A percentile compares a stretch with the other conserved stretches of the same genome.
Evolutionary conservation across 2,113 vertebrate species (phyloP).

Genomic region (Uria aalge): DNA sequence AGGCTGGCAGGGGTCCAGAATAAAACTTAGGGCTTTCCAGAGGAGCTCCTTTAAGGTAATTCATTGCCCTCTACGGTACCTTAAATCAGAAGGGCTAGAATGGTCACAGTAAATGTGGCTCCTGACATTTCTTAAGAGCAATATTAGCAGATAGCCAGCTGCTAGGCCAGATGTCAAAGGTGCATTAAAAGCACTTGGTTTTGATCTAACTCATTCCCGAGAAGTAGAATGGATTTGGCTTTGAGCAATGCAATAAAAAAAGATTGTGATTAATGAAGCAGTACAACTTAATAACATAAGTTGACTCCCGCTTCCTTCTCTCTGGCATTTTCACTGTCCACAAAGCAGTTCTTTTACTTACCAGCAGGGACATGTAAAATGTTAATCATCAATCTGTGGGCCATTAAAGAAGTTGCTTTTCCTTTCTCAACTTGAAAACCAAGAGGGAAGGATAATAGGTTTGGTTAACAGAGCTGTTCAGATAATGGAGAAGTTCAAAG

Average conservation of each 20-base stretch:
- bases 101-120: constrained; percentile 75
- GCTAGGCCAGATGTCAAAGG: constrained; percentile 84
- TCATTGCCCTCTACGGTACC: constrained; percentile 79
- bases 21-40: constrained; percentile 76
- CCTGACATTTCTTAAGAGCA: constrained; percentile 75
- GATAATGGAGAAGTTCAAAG: constrained; percentile 72
- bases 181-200: constrained; percentile 77
- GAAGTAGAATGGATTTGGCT: constrained; percentile 76
- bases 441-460: constrained; percentile 78
- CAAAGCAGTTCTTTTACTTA: constrained; percentile 80
- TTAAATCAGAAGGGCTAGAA: constrained; percentile 79
- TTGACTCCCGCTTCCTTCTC: constrained; percentile 75
- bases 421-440: constrained; percentile 79
- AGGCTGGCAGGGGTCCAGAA: constrained; percentile 77
- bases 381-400: constrained; percentile 83
- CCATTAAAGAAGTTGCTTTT: constrained; percentile 81
- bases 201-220: constrained; percentile 73
- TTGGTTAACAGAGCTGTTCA: constrained; percentile 79
- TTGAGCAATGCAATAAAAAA: constrained; percentile 75
- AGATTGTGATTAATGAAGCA: constrained; percentile 82
- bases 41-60: constrained; percentile 82
- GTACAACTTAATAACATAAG: constrained; percentile 76
- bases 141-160: constrained; percentile 77
- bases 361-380: constrained; percentile 81
- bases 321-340: constrained; percentile 76